Evolutionary conservation across 2,113 vertebrate species (phyloP).

Genomic region (Anoplopoma fimbria): DNA sequence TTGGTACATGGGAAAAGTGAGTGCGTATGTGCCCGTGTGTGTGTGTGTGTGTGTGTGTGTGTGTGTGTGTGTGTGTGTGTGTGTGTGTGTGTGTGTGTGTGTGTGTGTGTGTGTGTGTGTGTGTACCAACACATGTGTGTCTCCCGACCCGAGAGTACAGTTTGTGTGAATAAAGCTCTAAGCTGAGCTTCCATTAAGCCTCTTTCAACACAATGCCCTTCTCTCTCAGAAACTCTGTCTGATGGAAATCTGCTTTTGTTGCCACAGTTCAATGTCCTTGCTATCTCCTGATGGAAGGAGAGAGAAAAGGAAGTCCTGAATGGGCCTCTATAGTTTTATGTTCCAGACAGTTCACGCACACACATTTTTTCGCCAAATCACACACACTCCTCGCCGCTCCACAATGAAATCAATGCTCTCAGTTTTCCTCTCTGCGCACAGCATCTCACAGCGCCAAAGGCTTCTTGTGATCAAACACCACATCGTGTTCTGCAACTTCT

Average conservation of each 20-base stretch:
- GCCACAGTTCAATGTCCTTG: slow-evolving; percentile 74
- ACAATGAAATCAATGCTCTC: slow-evolving; percentile 79
- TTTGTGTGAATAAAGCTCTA: slow-evolving; percentile 74
- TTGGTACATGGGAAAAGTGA: slow-evolving; percentile 49
- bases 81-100: no score
- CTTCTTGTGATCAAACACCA: slow-evolving; percentile 78
- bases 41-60: slow-evolving; percentile 7
- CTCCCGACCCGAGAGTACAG: slow-evolving; percentile 61
- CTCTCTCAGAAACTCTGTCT: slow-evolving; percentile 71
- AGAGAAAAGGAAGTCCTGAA: slow-evolving; percentile 70
- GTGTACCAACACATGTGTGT: slow-evolving; percentile 39
- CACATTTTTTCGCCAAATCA: slow-evolving; percentile 45
- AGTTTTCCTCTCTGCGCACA: slow-evolving; percentile 57
- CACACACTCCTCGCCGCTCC: slow-evolving; percentile 64
- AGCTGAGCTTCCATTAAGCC: slow-evolving; percentile 78
- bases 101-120: slow-evolving; percentile 7
- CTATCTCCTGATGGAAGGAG: slow-evolving; percentile 76
- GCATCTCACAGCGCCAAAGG: slow-evolving; percentile 67
- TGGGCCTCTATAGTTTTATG: slow-evolving; percentile 74
- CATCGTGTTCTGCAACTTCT: slow-evolving; percentile 70
- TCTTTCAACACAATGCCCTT: slow-evolving; percentile 71
- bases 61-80: slow-evolving; percentile 13
- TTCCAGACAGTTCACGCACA: slow-evolving; percentile 60
- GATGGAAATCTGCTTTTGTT: slow-evolving; percentile 82
- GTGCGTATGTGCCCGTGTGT: not conserved